Conservation (phyloP, 2,888 invertebrate genomes). For the Drosophila borborema region DNA sequence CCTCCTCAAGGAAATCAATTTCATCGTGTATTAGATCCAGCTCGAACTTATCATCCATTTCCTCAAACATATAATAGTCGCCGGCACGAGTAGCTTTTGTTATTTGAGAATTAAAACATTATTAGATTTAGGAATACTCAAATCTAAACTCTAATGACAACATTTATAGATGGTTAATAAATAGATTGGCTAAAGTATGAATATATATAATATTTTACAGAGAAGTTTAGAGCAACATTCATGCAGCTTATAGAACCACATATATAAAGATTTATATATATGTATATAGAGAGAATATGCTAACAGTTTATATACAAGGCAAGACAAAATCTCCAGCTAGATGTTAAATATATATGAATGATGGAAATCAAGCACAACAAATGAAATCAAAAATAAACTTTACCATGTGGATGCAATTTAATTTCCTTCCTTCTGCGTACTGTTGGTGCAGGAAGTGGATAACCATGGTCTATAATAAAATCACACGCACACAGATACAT, state of each 20-base stretch:
- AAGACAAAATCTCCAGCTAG: constrained; percentile 19
- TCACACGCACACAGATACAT: constrained; percentile 58
- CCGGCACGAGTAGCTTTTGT: constrained; percentile 96
- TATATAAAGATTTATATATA: background rate
- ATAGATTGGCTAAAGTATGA: constrained; percentile 18
- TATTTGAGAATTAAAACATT: background rate
- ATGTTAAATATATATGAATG: constrained; percentile 2
- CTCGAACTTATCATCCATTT: constrained; percentile 93
- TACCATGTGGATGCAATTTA: constrained; percentile 85
- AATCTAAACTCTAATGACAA: constrained; percentile 32
- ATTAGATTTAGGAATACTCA: constrained; percentile 9
- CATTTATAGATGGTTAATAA: constrained; percentile 59
- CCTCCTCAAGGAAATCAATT: constrained; percentile 85
- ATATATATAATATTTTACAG: constrained; percentile 43
- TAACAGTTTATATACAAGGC: constrained; percentile 49
- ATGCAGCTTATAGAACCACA: constrained; percentile 55
- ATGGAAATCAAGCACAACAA: constrained; percentile 64
- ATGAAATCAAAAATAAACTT: constrained; percentile 66
- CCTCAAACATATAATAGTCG: constrained; percentile 99
- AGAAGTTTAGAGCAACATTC: constrained; percentile 49
- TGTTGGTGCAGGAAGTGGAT: constrained; percentile 84
- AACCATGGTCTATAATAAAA: constrained; percentile 84
- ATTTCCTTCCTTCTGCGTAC: constrained; percentile 85
- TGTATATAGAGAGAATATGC: constrained; percentile 5
- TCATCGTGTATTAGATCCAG: constrained; percentile 88